These are phyloP conservation scores for Drosophila equinoxialis DNA, from an alignment of 1,140 invertebrate species.

Conservation along the genomic window DNA sequence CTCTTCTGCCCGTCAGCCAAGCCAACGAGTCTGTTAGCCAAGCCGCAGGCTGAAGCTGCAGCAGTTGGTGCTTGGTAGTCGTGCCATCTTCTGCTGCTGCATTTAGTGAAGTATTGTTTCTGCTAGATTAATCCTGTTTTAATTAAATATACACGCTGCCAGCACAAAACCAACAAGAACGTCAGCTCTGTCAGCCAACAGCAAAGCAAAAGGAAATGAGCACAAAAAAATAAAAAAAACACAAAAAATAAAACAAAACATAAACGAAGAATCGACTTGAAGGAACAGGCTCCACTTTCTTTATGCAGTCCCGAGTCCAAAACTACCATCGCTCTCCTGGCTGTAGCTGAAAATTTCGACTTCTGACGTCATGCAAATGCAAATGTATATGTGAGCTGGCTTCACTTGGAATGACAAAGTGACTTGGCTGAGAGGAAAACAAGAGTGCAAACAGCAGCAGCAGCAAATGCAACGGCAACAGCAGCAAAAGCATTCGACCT, in stretches of 20 bases:
- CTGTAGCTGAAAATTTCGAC: constrained; percentile 44
- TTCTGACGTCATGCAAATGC: constrained; percentile 63
- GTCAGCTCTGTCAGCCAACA: constrained; percentile 29
- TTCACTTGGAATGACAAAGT: constrained; percentile 69
- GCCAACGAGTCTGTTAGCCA: constrained; percentile 74
- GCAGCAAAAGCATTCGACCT: constrained; percentile 65
- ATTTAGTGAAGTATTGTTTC: constrained; percentile 82
- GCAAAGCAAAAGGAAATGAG: constrained; percentile 23
- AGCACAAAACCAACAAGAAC: constrained; percentile 76
- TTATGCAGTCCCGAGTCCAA: background rate
- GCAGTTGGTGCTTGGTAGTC: constrained; percentile 12
- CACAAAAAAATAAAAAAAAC: too few relatives aligned
- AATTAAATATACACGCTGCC: constrained; percentile 81
- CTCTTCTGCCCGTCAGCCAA: constrained; percentile 37
- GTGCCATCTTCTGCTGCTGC: constrained; percentile 45
- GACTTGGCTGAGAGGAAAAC: constrained; percentile 58
- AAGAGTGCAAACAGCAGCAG: constrained; percentile 24
- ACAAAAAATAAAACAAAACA: constrained; percentile 20
- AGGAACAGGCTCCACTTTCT: constrained; percentile 36
- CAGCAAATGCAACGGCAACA: constrained; percentile 8
- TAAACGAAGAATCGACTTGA: constrained; percentile 42
- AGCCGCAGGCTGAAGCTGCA: constrained; percentile 59
- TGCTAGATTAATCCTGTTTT: constrained; percentile 81
- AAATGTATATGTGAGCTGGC: constrained; percentile 48
- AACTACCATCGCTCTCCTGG: constrained; percentile 1